A percentile compares a stretch with the other conserved stretches of the same genome.
Conservation (phyloP, 2,113 vertebrate species). For the Heterocephalus glaber region DNA sequence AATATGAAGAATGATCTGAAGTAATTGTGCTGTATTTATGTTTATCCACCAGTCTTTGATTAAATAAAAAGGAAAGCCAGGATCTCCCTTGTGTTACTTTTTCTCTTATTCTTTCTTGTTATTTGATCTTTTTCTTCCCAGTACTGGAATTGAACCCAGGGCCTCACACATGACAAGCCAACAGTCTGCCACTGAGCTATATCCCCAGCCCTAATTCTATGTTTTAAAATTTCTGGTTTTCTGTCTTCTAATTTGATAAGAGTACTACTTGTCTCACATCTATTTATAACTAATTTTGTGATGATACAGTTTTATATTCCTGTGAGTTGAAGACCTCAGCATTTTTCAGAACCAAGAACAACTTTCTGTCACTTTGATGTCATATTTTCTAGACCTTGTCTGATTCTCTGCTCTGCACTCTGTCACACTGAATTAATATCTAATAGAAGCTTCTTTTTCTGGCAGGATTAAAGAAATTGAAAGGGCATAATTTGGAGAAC, state of each 20-base stretch:
- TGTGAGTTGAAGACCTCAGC: neutral
- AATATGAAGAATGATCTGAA: conserved; percentile 89
- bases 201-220: neutral
- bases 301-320: neutral
- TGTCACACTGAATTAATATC: neutral
- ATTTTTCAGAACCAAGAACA: neutral
- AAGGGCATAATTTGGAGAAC: neutral
- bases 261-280: neutral
- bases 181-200: neutral
- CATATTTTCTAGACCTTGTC: neutral
- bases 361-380: neutral
- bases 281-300: neutral
- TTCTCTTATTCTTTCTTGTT: neutral
- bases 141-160: neutral
- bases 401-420: neutral
- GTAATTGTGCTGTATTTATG: conserved; percentile 91
- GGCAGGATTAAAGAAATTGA: neutral
- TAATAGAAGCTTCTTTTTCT: neutral
- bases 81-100: neutral
- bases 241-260: neutral
- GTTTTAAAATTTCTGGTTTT: neutral
- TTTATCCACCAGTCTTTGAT: conserved; percentile 90
- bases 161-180: neutral
- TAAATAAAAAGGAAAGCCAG: conserved; percentile 87
- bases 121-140: neutral